Conservation (phyloP, 1,140 invertebrate genomes). For the Cotesia glomerata region DNA sequence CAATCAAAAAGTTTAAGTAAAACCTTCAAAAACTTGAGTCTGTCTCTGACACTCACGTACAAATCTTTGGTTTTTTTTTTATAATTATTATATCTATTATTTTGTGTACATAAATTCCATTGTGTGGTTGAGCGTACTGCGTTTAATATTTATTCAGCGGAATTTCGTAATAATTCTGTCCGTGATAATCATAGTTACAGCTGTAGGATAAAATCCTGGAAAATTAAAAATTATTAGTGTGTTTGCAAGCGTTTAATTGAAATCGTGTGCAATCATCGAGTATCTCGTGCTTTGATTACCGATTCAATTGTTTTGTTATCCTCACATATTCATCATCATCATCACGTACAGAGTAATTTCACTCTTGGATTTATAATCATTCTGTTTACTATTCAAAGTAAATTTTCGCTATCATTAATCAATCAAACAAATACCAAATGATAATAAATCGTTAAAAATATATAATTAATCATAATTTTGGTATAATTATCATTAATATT, state of each 20-base stretch:
- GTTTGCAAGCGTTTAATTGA: not conserved
- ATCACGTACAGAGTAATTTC: no score
- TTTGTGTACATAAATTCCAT: not conserved
- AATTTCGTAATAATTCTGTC: no score
- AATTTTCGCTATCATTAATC: no score
- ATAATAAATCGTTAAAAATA: no score
- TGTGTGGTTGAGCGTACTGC: not conserved
- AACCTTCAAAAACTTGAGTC: not conserved
- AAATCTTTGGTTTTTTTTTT: not conserved
- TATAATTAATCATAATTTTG: no score
- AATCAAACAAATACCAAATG: no score
- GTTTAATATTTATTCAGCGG: no score
- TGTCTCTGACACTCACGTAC: not conserved
- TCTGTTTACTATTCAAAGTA: no score
- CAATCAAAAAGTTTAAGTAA: conserved; percentile 8
- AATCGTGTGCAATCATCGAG: conserved; percentile 9
- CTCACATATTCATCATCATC: not conserved
- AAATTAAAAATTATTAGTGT: not conserved
- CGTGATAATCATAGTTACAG: not conserved
- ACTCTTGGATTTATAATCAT: no score
- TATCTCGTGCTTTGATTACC: conserved; percentile 11
- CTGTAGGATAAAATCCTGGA: not conserved
- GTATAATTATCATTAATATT: no score
- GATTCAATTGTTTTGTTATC: conserved; percentile 14
- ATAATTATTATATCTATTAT: not conserved